Evolutionary conservation across 2,797 vertebrate species (phyloP).

Genomic region (Momotus momota): DNA sequence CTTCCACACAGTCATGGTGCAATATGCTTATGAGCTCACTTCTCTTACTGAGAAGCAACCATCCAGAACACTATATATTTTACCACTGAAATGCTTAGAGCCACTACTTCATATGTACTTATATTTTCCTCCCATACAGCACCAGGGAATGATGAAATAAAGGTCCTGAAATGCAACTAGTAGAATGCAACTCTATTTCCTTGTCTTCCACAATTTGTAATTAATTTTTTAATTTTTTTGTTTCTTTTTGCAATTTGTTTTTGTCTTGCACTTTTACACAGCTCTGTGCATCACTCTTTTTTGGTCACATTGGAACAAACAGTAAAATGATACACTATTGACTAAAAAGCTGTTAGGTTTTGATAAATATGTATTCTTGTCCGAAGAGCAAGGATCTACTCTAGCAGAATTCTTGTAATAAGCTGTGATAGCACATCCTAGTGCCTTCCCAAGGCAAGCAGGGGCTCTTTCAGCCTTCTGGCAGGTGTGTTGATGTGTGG

Average conservation of each 20-base stretch:
- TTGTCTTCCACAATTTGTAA: background rate
- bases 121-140: background rate
- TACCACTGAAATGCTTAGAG: background rate
- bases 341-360: background rate
- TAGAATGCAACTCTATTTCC: background rate
- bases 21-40: background rate
- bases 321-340: background rate
- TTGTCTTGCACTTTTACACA: background rate
- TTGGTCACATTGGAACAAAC: background rate
- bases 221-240: background rate
- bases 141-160: background rate
- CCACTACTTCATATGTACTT: background rate
- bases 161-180: background rate
- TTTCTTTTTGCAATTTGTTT: background rate
- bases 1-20: background rate
- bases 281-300: background rate
- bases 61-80: background rate
- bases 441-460: background rate
- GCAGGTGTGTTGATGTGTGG: background rate
- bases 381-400: background rate
- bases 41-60: background rate
- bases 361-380: background rate
- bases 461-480: background rate
- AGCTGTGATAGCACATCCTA: background rate
- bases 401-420: background rate